Conservation (phyloP, 1,140 invertebrate species). For the Pseudomyrmex pallidus region DNA sequence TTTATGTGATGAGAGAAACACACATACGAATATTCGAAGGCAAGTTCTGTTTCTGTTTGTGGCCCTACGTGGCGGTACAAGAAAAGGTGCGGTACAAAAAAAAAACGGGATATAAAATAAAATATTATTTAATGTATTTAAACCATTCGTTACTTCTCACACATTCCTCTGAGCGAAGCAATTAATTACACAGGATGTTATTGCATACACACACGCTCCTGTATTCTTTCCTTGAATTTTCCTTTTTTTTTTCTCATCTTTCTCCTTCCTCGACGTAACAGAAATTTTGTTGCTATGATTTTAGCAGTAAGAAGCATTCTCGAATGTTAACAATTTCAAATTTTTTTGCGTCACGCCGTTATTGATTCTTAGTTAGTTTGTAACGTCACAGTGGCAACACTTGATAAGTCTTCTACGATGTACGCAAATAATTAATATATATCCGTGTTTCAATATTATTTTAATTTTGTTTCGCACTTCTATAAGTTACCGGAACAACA, state of each 20-base stretch:
- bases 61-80: constrained; percentile 33
- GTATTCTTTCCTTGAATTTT: background rate
- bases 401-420: constrained; percentile 21
- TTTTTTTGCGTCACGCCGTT: background rate
- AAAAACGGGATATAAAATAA: constrained; percentile 61
- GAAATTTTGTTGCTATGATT: background rate
- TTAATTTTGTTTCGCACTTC: background rate
- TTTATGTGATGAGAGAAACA: constrained; percentile 28
- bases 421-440: constrained; percentile 13
- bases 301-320: constrained; percentile 31
- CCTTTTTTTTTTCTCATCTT: background rate
- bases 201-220: background rate
- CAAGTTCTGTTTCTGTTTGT: constrained; percentile 34
- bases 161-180: constrained; percentile 9
- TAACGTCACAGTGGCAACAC: background rate
- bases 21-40: constrained; percentile 26
- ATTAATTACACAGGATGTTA: background rate
- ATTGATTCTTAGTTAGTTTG: background rate
- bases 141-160: constrained; percentile 64
- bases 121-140: constrained; percentile 69
- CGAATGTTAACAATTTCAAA: constrained; percentile 25
- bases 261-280: background rate
- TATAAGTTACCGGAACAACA: too few relatives aligned
- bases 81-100: constrained; percentile 71
- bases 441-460: background rate